Evolutionary conservation across 2,797 vertebrate species (phyloP).

Genomic region (Momotus momota): DNA sequence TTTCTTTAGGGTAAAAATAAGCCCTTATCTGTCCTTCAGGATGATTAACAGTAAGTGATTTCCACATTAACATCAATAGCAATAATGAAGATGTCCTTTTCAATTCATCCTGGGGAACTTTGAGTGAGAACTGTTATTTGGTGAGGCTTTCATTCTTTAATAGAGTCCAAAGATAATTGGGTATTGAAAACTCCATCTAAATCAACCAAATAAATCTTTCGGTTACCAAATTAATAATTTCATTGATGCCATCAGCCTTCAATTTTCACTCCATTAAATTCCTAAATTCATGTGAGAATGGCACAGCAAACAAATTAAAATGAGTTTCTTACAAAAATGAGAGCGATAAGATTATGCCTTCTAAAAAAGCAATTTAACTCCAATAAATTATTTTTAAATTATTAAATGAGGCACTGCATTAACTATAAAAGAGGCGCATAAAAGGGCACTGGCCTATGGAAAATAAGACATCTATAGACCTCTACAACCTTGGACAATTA

Average conservation of each 20-base stretch:
- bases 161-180: slow-evolving; percentile 72
- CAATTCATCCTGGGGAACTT: slow-evolving; percentile 38
- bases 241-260: slow-evolving; percentile 77
- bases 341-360: slow-evolving; percentile 77
- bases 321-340: slow-evolving; percentile 77
- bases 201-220: slow-evolving; percentile 77
- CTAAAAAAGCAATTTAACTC: slow-evolving; percentile 80
- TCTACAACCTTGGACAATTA: slow-evolving; percentile 68
- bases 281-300: slow-evolving; percentile 73
- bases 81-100: slow-evolving; percentile 74
- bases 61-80: slow-evolving; percentile 70
- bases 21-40: slow-evolving; percentile 60
- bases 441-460: slow-evolving; percentile 75
- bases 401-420: slow-evolving; percentile 77
- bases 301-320: slow-evolving; percentile 81
- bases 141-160: slow-evolving; percentile 61
- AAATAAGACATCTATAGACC: slow-evolving; percentile 74
- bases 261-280: slow-evolving; percentile 78
- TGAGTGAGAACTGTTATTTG: slow-evolving; percentile 72
- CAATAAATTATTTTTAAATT: slow-evolving; percentile 83
- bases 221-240: slow-evolving; percentile 81
- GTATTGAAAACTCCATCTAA: slow-evolving; percentile 76
- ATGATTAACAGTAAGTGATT: slow-evolving; percentile 69
- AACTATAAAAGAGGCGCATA: slow-evolving; percentile 70
- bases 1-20: slow-evolving; percentile 60